Percentiles rank a stretch among this genome's conserved stretches.
phyloP scores from a whole-genome alignment of 2,113 vertebrate genomes.

The Festucalex cinctus region DNA sequence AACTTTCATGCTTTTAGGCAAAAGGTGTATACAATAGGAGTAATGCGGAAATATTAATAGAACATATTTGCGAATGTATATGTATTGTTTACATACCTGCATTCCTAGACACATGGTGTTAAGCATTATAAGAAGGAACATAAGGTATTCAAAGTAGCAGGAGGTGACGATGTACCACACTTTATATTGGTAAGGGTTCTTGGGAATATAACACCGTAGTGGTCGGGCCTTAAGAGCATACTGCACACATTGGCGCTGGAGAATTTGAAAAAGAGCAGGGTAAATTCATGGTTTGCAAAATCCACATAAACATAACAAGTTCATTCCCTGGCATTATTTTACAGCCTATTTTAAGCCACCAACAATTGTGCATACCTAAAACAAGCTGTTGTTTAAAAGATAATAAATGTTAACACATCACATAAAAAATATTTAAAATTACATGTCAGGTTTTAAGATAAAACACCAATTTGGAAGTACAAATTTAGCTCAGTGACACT shows the following conservation, averaged over 20 bases:
- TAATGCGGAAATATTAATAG: not conserved
- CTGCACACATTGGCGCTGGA: conserved; percentile 95
- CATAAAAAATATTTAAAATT: too few species aligned
- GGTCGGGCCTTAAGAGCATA: conserved; percentile 95
- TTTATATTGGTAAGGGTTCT: conserved; percentile 92
- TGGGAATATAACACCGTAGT: conserved; percentile 91
- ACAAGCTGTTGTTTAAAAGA: not conserved
- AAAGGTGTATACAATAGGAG: too few species aligned
- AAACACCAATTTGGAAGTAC: not conserved
- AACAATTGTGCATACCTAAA: not conserved
- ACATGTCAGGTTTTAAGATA: too few species aligned
- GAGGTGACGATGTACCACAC: conserved; percentile 98
- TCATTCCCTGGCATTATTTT: not conserved
- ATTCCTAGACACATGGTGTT: conserved; percentile 97
- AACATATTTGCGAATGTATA: not conserved
- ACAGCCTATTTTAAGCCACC: too few species aligned
- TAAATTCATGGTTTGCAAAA: not conserved
- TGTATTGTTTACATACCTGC: conserved; percentile 78
- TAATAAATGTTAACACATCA: not conserved
- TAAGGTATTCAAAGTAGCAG: conserved; percentile 98
- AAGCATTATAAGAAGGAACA: conserved; percentile 96
- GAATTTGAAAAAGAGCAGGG: not conserved
- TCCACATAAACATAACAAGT: not conserved
- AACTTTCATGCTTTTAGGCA: too few species aligned
- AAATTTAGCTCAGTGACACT: not conserved